Evolutionary conservation across 2,888 invertebrate genomes (phyloP).

Genomic region (Drosophila conformis): DNA sequence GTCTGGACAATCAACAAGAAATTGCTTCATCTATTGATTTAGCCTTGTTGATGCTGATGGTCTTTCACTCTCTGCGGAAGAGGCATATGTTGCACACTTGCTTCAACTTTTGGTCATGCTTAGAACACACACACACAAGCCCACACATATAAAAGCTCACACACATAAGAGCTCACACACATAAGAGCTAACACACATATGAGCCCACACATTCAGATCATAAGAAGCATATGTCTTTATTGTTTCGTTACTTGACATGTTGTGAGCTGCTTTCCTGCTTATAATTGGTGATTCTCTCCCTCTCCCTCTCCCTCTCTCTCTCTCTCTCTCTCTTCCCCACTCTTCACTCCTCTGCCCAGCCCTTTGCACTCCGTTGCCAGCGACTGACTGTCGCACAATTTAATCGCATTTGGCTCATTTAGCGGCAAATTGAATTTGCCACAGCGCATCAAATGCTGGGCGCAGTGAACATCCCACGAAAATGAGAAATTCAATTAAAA

Average conservation of each 20-base stretch:
- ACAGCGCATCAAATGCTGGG: constrained; percentile 28
- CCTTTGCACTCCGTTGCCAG: constrained; percentile 6
- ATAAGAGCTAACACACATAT: background rate
- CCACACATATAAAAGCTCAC: background rate
- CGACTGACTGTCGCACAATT: constrained; percentile 44
- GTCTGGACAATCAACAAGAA: constrained; percentile 47
- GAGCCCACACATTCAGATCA: constrained; percentile 2
- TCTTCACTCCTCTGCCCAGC: background rate
- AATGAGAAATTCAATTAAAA: constrained; percentile 77
- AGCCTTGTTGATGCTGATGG: constrained; percentile 3
- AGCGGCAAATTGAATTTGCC: constrained; percentile 76
- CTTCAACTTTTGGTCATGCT: constrained; percentile 31
- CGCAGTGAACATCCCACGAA: constrained; percentile 35
- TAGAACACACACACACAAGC: background rate
- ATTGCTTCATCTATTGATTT: constrained; percentile 65
- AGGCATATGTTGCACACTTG: constrained; percentile 60
- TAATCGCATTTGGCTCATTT: constrained; percentile 79
- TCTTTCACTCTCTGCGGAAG: background rate
- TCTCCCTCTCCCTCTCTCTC: constrained; percentile 10
- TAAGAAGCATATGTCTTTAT: constrained; percentile 27
- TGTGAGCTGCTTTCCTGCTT: constrained; percentile 17
- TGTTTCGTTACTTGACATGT: constrained; percentile 39
- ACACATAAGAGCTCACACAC: background rate
- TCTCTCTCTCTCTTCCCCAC: constrained; percentile 30
- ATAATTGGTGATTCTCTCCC: constrained; percentile 19